Base-by-base conservation (phyloP, 2,888 invertebrate species). In the Oscheius sp. region DNA sequence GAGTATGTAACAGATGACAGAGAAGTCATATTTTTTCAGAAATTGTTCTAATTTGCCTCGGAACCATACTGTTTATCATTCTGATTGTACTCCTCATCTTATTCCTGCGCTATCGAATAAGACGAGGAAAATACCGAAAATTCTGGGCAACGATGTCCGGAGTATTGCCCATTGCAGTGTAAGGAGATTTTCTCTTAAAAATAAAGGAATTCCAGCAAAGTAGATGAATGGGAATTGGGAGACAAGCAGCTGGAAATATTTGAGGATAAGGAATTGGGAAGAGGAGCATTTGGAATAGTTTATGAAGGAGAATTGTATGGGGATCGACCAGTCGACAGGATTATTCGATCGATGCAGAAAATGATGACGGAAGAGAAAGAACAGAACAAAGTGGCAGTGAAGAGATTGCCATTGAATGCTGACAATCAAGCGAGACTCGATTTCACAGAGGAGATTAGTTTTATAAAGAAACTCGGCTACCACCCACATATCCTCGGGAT, bases 251-350 rank as follows among this genome's bases (percentile, higher is more conserved):
- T 84, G 35, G 43, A 76, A 1, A 71, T 84, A 13, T 72, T 77
- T 59, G 81, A 84, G 45, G 73, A 80, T 16, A 73, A 79, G 56
- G 69, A 78, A 9, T 75, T 85, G 1, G 85, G 85, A 18, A 78
- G 77, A 49, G 85, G 85, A 35, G 85, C 85, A 12, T 85, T 85
- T 77, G 84, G 84, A 0, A 76, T 80, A 12, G 85, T 85, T 2
- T 85, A 74, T 75, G 79, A 80, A 53, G 84, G 83, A 64, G 72
- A 76, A n/a, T 58, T 85, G 21, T 80, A 74, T 43, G 83, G 85
- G 21, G 35, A 70, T 35, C 3, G 52, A 13, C 63, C 63, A 12
- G 23, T 63, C 0, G 63, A 63, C 5, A 21, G 3, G 7, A 45
- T 63, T 16, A 16, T 43, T 18, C 63, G 45, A 21, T 18, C 23